These are phyloP conservation scores for Bryconaethiops microstoma DNA, from an alignment of 2,797 vertebrate species.

Conservation along the genomic window DNA sequence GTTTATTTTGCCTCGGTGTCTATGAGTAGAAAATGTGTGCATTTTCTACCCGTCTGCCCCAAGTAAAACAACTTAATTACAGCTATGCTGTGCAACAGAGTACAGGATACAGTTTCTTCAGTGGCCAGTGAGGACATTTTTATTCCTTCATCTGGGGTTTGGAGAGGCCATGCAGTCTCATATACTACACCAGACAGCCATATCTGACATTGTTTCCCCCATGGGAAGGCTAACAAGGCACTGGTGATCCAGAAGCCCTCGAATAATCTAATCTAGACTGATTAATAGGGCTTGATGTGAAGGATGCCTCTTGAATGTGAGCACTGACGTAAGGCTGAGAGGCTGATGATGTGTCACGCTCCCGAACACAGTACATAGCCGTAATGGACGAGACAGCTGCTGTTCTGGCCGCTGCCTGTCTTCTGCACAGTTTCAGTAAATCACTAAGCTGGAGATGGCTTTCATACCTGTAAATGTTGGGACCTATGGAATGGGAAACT, in stretches of 20 bases:
- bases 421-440: constrained; percentile 32
- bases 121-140: constrained; percentile 50
- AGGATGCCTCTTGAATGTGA: constrained; percentile 21
- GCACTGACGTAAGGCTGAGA: constrained; percentile 1
- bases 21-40: constrained; percentile 54
- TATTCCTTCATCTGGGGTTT: constrained; percentile 50
- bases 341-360: constrained; percentile 32
- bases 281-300: constrained; percentile 31
- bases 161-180: constrained; percentile 27
- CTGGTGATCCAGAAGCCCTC: constrained; percentile 34
- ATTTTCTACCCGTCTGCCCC: constrained; percentile 55
- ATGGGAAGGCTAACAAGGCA: constrained; percentile 28
- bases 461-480: constrained; percentile 57
- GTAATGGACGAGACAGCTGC: constrained; percentile 24
- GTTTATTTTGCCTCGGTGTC: constrained; percentile 61
- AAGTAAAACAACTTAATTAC: constrained; percentile 60
- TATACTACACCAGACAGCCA: constrained; percentile 44
- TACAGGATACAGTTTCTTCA: constrained; percentile 51
- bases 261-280: constrained; percentile 39
- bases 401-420: constrained; percentile 25
- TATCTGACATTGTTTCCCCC: constrained; percentile 41
- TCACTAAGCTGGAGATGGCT: constrained; percentile 50
- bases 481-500: constrained; percentile 53
- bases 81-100: constrained; percentile 47
- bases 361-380: neutral